phyloP scores from a whole-genome alignment of 2,888 invertebrate genomes.

The Drosophila quasianomalipes region DNA sequence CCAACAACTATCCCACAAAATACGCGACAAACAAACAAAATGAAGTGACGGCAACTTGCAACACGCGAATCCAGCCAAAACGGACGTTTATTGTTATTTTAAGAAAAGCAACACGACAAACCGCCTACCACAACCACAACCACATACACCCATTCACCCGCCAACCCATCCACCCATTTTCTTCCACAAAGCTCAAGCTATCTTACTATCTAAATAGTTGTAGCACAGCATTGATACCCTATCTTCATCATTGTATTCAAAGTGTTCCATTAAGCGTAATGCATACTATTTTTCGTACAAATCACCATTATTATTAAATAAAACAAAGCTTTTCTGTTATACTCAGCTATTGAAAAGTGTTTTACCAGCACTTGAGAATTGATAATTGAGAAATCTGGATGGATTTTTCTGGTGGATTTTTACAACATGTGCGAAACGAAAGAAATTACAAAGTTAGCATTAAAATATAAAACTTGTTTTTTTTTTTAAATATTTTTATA shows the following conservation, averaged over 20 bases:
- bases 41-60: constrained; percentile 68
- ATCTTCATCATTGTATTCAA: not conserved
- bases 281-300: not conserved
- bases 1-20: constrained; percentile 44
- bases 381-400: too few species aligned
- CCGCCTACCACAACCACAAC: constrained; percentile 11
- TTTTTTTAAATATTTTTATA: not conserved
- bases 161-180: not conserved
- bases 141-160: not conserved
- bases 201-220: constrained; percentile 16
- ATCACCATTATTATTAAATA: too few species aligned
- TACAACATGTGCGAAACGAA: too few species aligned
- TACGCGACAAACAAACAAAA: constrained; percentile 75
- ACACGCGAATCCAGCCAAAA: constrained; percentile 58
- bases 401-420: too few species aligned
- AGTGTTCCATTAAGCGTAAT: not conserved
- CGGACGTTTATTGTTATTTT: constrained; percentile 80
- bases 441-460: too few species aligned
- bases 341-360: not conserved
- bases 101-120: constrained; percentile 74
- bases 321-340: not conserved
- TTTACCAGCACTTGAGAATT: not conserved
- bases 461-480: too few species aligned
- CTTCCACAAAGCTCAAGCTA: constrained; percentile 22
- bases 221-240: constrained; percentile 16